Base-by-base conservation (phyloP, 2,888 invertebrate genomes). In the Malachius bipustulatus region DNA sequence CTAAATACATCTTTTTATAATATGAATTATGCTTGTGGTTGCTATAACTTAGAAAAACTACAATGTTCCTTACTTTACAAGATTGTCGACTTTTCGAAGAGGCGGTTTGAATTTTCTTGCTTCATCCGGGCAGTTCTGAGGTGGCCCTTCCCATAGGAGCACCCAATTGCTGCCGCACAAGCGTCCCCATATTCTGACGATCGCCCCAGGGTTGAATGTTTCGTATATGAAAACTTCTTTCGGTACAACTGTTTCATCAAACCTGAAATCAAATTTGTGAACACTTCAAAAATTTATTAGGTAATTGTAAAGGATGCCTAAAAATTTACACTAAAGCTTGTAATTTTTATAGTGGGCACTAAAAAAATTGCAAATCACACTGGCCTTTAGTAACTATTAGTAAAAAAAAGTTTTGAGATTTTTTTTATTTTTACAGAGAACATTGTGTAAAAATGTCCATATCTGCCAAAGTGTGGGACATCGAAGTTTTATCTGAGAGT, bases 121-220 rank as follows among this genome's bases (percentile, higher is more conserved):
- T 11, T 62, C 65, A 26, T 60, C 62, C 33, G 72, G 71, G 2
- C 28, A 73, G 42, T 64, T 60, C 49, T 76, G 71, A 0, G 82
- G 78, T 32, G 66, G 64, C 4, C 80, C 80, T 56, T 79, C 79
- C 87, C 87, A 89, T 16, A 90, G 61, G 32, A 80, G 65, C 30
- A 70, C 59, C 89, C 90, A 90, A 11, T 63, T 59, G 4, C 53
- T 55, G 0, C 64, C 59, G 1, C 63, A 59, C n/a, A 40, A 34
- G 44, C 67, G 63, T 1, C 81, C 84, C 82, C 83, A 87, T 39
- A 88, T 78, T 42, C 82, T 70, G 11, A 87, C 75, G 19, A 88
- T 69, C 2, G 83, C 82, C 14, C 88, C 88, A 0, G 88, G 87
- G 59, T 87, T 85, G 51, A 81, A 88, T 0, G 84, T 85, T 64